Base-by-base conservation (phyloP, 2,113 vertebrate genomes). In the Lophura nycthemera region DNA sequence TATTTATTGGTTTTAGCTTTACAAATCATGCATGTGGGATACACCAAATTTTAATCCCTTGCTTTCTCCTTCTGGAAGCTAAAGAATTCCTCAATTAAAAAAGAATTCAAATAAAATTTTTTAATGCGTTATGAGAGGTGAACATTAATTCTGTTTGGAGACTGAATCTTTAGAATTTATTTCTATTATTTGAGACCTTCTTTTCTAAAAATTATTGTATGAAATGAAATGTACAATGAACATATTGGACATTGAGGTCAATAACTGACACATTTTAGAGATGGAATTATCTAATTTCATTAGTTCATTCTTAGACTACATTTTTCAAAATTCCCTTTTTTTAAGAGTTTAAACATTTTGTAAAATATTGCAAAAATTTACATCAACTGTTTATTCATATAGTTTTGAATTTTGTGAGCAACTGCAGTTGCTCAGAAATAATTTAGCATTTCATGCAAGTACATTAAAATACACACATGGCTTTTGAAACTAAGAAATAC, bases 21-120 rank as follows among this genome's bases (percentile, higher is more conserved):
- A 94, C 64, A 98, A 96, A 97, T 97, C 66, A 90, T n/a, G 88
- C 95, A 77, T 78, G 27, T 56, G 93, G 83, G 90, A 92, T 48
- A 22, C 40, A 78, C 38, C 25, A 74, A 36, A 67, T 70, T 63
- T 83, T 76, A 86, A 78, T 73, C n/a, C 22, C 5, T 57, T 88
- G 29, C 24, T 13, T 82, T 38, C 15, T 59, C 40, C 71, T 93
- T 90, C 45, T 32, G 64, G 43, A 11, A 48, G 40, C 12, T 22
- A 64, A 66, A 32, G 14, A 79, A 79, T 50, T 27, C 7, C 7
- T 77, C 30, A 75, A 32, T 61, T 76, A 17, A 20, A 86, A 83
- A 86, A 56, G 3, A 64, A 73, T 67, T 65, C 7, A 78, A 42
- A 25, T 21, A 64, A 57, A 56, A 38, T 20, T 71, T 22, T 22